Evolutionary conservation across 2,113 vertebrate genomes (phyloP).

Genomic region (Nothobranchius kuhntae): DNA sequence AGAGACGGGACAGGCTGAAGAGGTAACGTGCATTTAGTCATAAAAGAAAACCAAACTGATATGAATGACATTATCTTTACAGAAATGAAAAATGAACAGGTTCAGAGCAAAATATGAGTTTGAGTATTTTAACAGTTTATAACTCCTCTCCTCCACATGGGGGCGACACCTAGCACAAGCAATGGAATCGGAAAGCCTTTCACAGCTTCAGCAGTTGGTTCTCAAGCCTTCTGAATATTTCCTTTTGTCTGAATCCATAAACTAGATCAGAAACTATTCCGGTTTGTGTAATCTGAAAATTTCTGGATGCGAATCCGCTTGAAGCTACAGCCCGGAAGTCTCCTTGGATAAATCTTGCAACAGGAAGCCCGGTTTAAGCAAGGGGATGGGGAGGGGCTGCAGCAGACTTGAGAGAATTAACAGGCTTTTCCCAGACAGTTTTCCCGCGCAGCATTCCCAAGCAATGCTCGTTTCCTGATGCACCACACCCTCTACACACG

Average conservation of each 20-base stretch:
- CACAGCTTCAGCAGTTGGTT: neutral
- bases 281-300: conserved; percentile 27
- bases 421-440: conserved; percentile 62
- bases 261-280: conserved; percentile 11
- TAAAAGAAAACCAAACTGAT: conserved; percentile 40
- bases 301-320: conserved; percentile 23
- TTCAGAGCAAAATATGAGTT: conserved; percentile 3
- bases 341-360: conserved; percentile 24
- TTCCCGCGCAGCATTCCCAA: conserved; percentile 69
- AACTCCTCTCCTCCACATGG: conserved; percentile 55
- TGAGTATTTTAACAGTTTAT: neutral
- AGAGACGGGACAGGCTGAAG: conserved; percentile 39
- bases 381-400: conserved; percentile 43
- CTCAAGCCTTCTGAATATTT: conserved; percentile 2
- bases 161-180: conserved; percentile 29
- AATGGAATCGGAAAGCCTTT: neutral
- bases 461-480: conserved; percentile 68
- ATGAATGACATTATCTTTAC: neutral
- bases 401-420: conserved; percentile 36
- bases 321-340: conserved; percentile 45
- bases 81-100: neutral
- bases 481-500: conserved; percentile 42
- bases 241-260: conserved; percentile 34
- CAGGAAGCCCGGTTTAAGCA: conserved; percentile 61
- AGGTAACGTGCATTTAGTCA: conserved; percentile 73